Conservation (phyloP, 2,888 invertebrate species). For the Calephelis perditalis region DNA sequence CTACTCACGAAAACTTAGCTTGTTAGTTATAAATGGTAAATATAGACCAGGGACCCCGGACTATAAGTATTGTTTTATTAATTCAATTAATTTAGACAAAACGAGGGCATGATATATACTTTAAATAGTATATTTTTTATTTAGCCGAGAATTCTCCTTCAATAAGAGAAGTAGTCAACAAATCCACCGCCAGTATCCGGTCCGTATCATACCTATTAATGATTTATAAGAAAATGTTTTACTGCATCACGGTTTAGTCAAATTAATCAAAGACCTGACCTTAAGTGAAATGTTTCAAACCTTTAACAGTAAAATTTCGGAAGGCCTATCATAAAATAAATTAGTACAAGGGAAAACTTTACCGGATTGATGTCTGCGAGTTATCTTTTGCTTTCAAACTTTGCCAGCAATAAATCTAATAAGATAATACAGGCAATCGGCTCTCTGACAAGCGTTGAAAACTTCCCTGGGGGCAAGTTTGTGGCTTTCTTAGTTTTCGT, state of each 20-base stretch:
- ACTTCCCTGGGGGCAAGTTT: constrained; percentile 8
- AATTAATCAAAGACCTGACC: neutral
- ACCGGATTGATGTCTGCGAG: constrained; percentile 22
- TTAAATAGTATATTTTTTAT: no score
- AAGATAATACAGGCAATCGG: constrained; percentile 29
- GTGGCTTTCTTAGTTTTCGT: constrained; percentile 1
- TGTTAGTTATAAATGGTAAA: no score
- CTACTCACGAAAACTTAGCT: no score
- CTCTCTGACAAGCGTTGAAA: constrained; percentile 19
- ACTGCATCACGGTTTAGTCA: neutral
- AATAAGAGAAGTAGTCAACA: no score
- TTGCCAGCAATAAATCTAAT: constrained; percentile 30
- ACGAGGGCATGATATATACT: no score
- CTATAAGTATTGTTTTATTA: no score
- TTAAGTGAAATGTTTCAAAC: neutral
- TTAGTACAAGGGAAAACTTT: constrained; percentile 22
- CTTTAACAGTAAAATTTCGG: neutral
- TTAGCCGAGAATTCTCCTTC: no score
- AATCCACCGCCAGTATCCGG: no score
- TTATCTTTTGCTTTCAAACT: constrained; percentile 28
- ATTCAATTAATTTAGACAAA: no score
- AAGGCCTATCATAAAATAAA: constrained; percentile 15
- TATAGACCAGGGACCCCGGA: no score
- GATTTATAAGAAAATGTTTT: no score
- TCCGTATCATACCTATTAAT: no score